Conservation (phyloP, 2,113 vertebrate species). For the Numenius arquata region DNA sequence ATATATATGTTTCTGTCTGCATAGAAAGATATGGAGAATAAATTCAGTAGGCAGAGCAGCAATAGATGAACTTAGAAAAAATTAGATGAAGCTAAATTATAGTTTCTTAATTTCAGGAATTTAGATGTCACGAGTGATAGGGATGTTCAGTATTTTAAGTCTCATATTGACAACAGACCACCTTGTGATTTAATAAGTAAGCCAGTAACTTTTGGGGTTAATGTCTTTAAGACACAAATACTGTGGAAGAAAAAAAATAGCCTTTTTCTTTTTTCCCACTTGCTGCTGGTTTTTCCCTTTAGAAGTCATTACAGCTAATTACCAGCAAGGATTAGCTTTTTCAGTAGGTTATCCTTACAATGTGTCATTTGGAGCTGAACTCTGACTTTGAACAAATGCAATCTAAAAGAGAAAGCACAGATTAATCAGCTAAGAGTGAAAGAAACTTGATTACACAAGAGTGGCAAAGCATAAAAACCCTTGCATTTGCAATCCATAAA, state of each 20-base stretch:
- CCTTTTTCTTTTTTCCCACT: not conserved
- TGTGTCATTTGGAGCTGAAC: not conserved
- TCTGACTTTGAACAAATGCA: not conserved
- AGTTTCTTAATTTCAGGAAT: not conserved
- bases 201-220: not conserved
- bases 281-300: not conserved
- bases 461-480: not conserved
- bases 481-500: not conserved
- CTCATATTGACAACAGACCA: not conserved
- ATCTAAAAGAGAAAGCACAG: slow-evolving; percentile 1
- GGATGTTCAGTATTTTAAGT: not conserved
- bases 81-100: not conserved
- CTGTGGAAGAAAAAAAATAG: not conserved
- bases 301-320: not conserved
- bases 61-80: not conserved
- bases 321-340: not conserved
- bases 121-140: not conserved
- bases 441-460: slow-evolving; percentile 20
- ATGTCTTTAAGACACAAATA: not conserved
- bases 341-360: not conserved
- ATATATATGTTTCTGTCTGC: not conserved
- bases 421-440: slow-evolving; percentile 35
- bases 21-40: not conserved
- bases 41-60: not conserved
- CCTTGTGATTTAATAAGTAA: not conserved